Conservation (phyloP, 2,797 vertebrate genomes). For the Hylomyscus alleni region DNA sequence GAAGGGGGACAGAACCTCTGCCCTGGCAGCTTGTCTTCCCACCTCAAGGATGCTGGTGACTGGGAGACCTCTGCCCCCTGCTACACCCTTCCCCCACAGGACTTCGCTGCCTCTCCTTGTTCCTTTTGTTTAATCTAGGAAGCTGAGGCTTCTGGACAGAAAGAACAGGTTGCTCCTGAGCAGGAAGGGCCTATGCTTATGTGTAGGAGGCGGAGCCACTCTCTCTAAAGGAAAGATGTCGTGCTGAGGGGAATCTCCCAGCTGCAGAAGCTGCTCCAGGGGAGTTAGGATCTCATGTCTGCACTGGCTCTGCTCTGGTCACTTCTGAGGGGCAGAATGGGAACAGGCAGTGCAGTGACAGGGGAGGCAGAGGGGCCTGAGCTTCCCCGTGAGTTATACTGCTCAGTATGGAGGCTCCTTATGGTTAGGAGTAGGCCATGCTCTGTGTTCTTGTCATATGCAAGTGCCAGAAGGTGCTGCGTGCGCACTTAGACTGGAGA, state of each 20-base stretch:
- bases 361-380: neutral
- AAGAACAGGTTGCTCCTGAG: conserved; percentile 76
- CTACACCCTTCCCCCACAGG: neutral
- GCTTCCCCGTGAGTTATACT: neutral
- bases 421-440: neutral
- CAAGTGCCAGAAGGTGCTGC: neutral
- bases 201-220: conserved; percentile 2
- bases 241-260: conserved; percentile 19
- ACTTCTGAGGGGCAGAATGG: neutral
- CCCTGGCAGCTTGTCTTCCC: conserved; percentile 10
- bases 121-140: conserved; percentile 65
- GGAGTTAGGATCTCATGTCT: neutral
- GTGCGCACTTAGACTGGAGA: neutral
- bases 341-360: neutral
- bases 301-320: neutral
- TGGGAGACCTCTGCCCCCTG: neutral
- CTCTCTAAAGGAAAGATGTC: neutral
- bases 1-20: conserved; percentile 4
- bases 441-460: neutral
- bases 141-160: conserved; percentile 65
- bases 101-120: neutral
- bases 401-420: neutral
- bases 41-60: neutral
- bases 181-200: conserved; percentile 54
- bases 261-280: neutral